phyloP scores from a whole-genome alignment of 1,140 invertebrate genomes.

The Danaus plexippus region DNA sequence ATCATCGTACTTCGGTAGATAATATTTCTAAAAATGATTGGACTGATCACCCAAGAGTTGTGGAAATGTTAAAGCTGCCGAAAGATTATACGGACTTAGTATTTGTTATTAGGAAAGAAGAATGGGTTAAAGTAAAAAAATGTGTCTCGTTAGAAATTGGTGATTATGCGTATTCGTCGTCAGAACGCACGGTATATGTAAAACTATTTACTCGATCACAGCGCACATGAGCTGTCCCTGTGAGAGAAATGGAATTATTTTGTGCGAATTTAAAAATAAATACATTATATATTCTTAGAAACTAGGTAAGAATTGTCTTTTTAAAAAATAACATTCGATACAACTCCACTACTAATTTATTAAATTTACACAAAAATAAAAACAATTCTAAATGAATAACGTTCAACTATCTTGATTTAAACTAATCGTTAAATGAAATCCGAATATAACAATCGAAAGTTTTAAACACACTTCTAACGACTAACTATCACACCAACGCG shows the following conservation, averaged over 20 bases:
- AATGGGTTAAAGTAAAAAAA: conserved; percentile 6
- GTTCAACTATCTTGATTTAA: too few species aligned
- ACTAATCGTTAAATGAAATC: too few species aligned
- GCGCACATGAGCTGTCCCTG: conserved; percentile 11
- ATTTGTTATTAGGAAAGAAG: conserved; percentile 11
- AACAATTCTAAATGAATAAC: too few species aligned
- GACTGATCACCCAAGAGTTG: conserved; percentile 29
- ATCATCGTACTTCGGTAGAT: background rate
- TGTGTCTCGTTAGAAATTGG: conserved; percentile 1
- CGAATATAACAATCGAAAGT: too few species aligned
- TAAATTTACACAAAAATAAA: too few species aligned
- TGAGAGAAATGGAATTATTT: conserved; percentile 11
- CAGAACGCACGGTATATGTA: conserved; percentile 5
- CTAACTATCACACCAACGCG: too few species aligned
- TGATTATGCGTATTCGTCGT: conserved; percentile 6
- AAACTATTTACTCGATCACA: conserved; percentile 11
- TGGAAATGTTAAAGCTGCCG: conserved; percentile 21
- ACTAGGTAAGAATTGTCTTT: too few species aligned
- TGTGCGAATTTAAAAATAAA: conserved; percentile 8
- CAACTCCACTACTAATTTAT: too few species aligned
- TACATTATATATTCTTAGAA: conserved; percentile 6
- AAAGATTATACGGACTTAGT: conserved; percentile 16
- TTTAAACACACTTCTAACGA: too few species aligned
- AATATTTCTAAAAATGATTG: conserved; percentile 8
- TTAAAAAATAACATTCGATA: too few species aligned